Evolutionary conservation across 2,113 vertebrate genomes (phyloP).

Genomic region (Apodemus sylvaticus): DNA sequence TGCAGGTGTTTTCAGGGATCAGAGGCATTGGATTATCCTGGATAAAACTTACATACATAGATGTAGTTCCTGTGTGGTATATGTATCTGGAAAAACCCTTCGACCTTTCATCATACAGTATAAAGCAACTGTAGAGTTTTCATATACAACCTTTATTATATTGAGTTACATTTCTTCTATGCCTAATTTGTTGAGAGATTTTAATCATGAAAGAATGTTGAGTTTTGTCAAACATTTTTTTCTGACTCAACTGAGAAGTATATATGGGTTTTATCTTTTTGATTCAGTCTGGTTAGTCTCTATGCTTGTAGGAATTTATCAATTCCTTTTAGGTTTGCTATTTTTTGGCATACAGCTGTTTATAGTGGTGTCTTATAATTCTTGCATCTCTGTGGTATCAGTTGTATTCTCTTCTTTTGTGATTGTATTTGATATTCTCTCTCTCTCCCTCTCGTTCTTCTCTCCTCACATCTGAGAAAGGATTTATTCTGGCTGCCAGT

Average conservation of each 20-base stretch:
- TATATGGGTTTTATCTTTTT: background rate
- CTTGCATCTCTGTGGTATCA: background rate
- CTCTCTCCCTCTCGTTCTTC: background rate
- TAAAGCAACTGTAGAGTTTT: background rate
- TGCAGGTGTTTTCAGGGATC: background rate
- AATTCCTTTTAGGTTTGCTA: background rate
- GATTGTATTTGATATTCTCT: background rate
- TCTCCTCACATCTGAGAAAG: background rate
- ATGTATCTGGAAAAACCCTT: background rate
- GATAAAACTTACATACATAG: background rate
- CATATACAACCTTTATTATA: background rate
- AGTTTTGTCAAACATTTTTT: background rate
- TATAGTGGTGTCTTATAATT: background rate
- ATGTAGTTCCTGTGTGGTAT: background rate
- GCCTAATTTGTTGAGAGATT: background rate
- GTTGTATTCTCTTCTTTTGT: background rate
- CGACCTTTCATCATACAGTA: background rate
- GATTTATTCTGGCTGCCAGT: background rate
- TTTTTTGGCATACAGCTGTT: background rate
- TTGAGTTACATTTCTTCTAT: background rate
- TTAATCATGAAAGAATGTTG: background rate
- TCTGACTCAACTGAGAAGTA: background rate
- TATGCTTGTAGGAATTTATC: background rate
- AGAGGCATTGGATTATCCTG: background rate
- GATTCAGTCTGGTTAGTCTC: background rate